phyloP scores from a whole-genome alignment of 2,888 invertebrate genomes.

The Epistrophella euchroma region DNA sequence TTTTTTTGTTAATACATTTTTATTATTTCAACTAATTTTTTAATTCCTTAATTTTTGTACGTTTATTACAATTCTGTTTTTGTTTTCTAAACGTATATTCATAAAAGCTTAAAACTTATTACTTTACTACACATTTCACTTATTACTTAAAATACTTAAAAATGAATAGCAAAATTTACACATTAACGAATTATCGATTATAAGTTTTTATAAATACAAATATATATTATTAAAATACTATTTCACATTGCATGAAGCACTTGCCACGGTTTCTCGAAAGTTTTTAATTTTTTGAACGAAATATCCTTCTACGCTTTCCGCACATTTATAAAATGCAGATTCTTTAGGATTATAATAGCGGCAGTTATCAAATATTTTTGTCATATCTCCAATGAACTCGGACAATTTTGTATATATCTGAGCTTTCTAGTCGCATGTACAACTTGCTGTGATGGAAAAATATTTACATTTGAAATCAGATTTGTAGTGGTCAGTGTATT shows the following conservation, averaged over 20 bases:
- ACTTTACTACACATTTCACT: constrained; percentile 62
- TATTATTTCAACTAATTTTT: constrained; percentile 14
- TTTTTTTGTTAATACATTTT: not conserved
- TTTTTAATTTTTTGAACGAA: constrained; percentile 97
- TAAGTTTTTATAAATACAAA: constrained; percentile 19
- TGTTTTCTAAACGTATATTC: constrained; percentile 22
- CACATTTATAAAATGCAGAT: constrained; percentile 97
- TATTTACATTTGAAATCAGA: constrained; percentile 79
- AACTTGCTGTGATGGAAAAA: constrained; percentile 30
- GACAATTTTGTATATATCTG: constrained; percentile 93
- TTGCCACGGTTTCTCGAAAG: constrained; percentile 90
- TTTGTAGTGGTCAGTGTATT: constrained; percentile 78
- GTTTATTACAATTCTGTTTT: constrained; percentile 20
- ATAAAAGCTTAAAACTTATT: constrained; percentile 32
- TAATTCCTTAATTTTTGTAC: constrained; percentile 26
- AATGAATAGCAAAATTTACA: constrained; percentile 53
- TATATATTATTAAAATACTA: constrained; percentile 32
- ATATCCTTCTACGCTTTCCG: constrained; percentile 96
- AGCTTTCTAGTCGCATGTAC: constrained; percentile 78
- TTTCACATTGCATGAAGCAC: constrained; percentile 36
- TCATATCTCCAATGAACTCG: constrained; percentile 99
- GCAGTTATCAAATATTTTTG: constrained; percentile 99
- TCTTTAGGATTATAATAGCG: constrained; percentile 98
- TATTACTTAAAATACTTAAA: constrained; percentile 57
- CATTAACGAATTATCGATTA: constrained; percentile 20